A percentile compares a stretch with the other conserved stretches of the same genome.
Evolutionary conservation across 2,888 invertebrate species (phyloP).

Genomic region (Drosophila borealis): DNA sequence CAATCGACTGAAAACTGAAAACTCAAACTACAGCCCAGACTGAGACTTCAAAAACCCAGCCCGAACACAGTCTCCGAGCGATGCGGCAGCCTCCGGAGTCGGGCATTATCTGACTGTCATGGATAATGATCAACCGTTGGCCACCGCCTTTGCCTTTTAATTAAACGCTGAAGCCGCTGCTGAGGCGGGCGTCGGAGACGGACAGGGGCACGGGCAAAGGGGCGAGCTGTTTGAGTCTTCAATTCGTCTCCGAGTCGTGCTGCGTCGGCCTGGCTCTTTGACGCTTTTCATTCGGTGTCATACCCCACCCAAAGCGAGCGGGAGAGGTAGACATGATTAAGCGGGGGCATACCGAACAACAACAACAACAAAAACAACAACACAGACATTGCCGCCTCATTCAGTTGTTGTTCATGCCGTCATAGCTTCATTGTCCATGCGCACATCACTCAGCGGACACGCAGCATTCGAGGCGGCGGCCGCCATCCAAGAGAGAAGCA

Average conservation of each 20-base stretch:
- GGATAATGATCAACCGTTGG: slow-evolving; percentile 74
- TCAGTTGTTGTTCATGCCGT: slow-evolving; percentile 56
- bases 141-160: slow-evolving; percentile 76
- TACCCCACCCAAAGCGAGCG: slow-evolving; percentile 21
- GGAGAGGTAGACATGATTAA: slow-evolving; percentile 20
- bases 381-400: slow-evolving; percentile 10
- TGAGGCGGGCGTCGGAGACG: slow-evolving; percentile 14
- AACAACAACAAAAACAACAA: background rate
- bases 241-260: slow-evolving; percentile 41
- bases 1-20: slow-evolving; percentile 14
- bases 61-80: slow-evolving; percentile 26
- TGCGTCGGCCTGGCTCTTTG: slow-evolving; percentile 64
- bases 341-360: slow-evolving; percentile 38
- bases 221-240: background rate
- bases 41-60: slow-evolving; percentile 12
- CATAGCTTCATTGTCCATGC: slow-evolving; percentile 69
- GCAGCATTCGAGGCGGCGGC: slow-evolving; percentile 28
- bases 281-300: slow-evolving; percentile 52
- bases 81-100: slow-evolving; percentile 33
- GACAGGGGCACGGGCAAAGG: background rate
- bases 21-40: slow-evolving; percentile 4
- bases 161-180: slow-evolving; percentile 74
- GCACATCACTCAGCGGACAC: slow-evolving; percentile 71
- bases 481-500: slow-evolving; percentile 18
- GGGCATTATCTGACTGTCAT: slow-evolving; percentile 54